Evolutionary conservation across 1,140 invertebrate species (phyloP).

Genomic region (Lepidurus arcticus): DNA sequence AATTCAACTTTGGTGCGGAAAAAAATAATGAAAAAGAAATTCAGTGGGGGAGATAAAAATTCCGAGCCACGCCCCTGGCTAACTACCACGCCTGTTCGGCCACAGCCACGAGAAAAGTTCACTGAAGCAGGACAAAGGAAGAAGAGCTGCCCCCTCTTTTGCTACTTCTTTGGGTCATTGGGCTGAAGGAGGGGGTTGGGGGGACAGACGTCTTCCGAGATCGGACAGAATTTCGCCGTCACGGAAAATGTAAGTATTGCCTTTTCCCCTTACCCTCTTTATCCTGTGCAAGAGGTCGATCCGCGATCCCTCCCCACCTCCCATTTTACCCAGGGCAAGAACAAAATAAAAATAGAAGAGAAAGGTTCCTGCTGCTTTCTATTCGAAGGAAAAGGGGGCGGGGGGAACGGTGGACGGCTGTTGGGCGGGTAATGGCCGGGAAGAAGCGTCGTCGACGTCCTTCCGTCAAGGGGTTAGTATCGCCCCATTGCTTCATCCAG

Average conservation of each 20-base stretch:
- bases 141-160: no score
- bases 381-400: neutral
- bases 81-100: no score
- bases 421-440: slow-evolving; percentile 30
- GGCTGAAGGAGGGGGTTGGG: no score
- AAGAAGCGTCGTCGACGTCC: slow-evolving; percentile 26
- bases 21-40: slow-evolving; percentile 2
- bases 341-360: slow-evolving; percentile 16
- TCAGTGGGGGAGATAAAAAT: neutral
- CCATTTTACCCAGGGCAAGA: neutral
- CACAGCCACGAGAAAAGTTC: no score
- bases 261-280: no score
- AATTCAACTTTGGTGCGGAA: neutral
- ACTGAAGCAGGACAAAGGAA: no score
- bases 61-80: neutral
- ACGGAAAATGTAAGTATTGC: no score
- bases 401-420: slow-evolving; percentile 3
- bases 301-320: no score
- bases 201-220: no score
- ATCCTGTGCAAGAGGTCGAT: no score
- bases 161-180: no score
- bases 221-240: no score
- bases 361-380: slow-evolving; percentile 27
- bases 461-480: slow-evolving; percentile 31
- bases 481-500: slow-evolving; percentile 25